phyloP scores from a whole-genome alignment of 1,140 invertebrate genomes.

The Plutomurus gul region DNA sequence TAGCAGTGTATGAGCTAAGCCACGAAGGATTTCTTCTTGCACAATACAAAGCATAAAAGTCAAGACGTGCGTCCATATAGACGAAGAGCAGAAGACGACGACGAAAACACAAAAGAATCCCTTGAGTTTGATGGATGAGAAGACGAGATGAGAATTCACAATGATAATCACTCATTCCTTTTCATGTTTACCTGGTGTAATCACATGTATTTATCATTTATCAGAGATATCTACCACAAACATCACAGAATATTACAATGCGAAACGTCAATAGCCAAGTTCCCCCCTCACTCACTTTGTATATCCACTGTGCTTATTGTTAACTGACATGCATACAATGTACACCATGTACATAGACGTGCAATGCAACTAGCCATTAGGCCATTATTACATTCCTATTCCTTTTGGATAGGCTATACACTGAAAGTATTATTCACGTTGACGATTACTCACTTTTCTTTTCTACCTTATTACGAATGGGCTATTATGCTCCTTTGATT shows the following conservation, averaged over 20 bases:
- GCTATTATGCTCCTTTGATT: too few species aligned
- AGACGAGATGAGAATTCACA: constrained; percentile 25
- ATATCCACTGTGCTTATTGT: too few species aligned
- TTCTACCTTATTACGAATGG: too few species aligned
- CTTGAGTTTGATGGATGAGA: constrained; percentile 21
- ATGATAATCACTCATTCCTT: constrained; percentile 27
- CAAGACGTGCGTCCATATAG: neutral
- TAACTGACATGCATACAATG: too few species aligned
- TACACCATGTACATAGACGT: too few species aligned
- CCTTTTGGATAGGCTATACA: too few species aligned
- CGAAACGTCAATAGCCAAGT: neutral
- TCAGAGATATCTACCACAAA: constrained; percentile 23
- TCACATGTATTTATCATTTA: constrained; percentile 25
- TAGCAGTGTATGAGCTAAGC: too few species aligned
- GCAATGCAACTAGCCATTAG: neutral
- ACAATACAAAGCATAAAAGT: neutral
- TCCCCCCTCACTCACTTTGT: neutral
- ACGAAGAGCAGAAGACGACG: neutral
- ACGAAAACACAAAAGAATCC: constrained; percentile 6
- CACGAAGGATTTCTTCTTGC: too few species aligned
- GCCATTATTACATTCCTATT: too few species aligned
- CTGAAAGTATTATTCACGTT: too few species aligned
- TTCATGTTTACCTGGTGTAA: constrained; percentile 27
- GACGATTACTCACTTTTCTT: too few species aligned
- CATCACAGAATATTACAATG: neutral